These are phyloP conservation scores for Rhombomys opimus DNA, from an alignment of 2,113 vertebrate genomes.

Conservation along the genomic window DNA sequence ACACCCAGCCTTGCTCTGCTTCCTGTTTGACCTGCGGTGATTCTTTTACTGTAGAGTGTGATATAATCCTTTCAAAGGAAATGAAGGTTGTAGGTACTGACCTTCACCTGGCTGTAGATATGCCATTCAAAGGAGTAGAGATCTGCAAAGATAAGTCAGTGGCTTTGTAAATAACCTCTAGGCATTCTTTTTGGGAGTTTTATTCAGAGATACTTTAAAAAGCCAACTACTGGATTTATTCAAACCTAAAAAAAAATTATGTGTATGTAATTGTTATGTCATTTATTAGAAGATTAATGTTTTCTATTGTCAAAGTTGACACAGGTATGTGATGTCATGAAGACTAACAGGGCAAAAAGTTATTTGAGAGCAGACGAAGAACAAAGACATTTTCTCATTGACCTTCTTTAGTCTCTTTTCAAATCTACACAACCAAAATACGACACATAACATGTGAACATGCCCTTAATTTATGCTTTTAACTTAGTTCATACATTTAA, in stretches of 20 bases:
- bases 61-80: background rate
- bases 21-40: background rate
- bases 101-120: background rate
- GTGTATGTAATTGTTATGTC: background rate
- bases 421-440: background rate
- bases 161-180: background rate
- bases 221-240: background rate
- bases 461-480: conserved; percentile 54
- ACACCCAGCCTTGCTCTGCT: background rate
- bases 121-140: background rate
- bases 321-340: background rate
- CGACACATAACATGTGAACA: background rate
- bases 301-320: background rate
- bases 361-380: background rate
- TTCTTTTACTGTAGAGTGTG: background rate
- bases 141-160: background rate
- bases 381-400: background rate
- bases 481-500: conserved; percentile 59
- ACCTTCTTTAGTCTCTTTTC: background rate
- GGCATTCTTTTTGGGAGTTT: background rate
- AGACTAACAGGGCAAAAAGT: background rate
- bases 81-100: background rate
- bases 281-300: background rate
- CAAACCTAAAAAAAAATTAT: background rate
- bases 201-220: background rate